Conservation (phyloP, 2,888 invertebrate genomes). For the Dendrolimus houi region DNA sequence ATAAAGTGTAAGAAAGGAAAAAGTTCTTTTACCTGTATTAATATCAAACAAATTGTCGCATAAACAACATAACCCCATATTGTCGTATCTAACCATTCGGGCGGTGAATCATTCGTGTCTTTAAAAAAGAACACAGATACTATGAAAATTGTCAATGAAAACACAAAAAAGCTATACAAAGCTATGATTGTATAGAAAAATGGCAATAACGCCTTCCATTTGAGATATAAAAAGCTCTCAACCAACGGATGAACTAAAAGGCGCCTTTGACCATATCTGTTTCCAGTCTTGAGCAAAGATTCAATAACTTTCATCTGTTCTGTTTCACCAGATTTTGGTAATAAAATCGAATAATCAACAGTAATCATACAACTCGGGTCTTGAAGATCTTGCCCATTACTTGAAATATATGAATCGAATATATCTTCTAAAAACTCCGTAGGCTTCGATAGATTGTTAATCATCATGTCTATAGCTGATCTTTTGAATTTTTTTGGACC, state of each 20-base stretch:
- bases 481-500: constrained; percentile 52
- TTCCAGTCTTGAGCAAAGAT: constrained; percentile 70
- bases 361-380: constrained; percentile 56
- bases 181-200: constrained; percentile 72
- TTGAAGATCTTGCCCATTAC: constrained; percentile 50
- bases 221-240: constrained; percentile 73
- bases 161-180: constrained; percentile 64
- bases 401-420: constrained; percentile 67
- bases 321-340: constrained; percentile 57
- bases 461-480: constrained; percentile 70
- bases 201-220: constrained; percentile 72
- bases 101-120: constrained; percentile 39
- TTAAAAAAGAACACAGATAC: constrained; percentile 64
- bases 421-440: constrained; percentile 69
- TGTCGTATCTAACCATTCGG: constrained; percentile 36
- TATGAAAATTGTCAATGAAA: constrained; percentile 64
- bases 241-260: constrained; percentile 74
- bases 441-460: constrained; percentile 67
- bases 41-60: constrained; percentile 42
- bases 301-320: constrained; percentile 75
- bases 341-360: constrained; percentile 66
- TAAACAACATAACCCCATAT: constrained; percentile 59
- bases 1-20: no score
- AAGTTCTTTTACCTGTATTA: constrained; percentile 48
- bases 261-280: constrained; percentile 58